A percentile compares a stretch with the other conserved stretches of the same genome.
Evolutionary conservation across 2,113 vertebrate genomes (phyloP).

Genomic region (Erinaceus europaeus): DNA sequence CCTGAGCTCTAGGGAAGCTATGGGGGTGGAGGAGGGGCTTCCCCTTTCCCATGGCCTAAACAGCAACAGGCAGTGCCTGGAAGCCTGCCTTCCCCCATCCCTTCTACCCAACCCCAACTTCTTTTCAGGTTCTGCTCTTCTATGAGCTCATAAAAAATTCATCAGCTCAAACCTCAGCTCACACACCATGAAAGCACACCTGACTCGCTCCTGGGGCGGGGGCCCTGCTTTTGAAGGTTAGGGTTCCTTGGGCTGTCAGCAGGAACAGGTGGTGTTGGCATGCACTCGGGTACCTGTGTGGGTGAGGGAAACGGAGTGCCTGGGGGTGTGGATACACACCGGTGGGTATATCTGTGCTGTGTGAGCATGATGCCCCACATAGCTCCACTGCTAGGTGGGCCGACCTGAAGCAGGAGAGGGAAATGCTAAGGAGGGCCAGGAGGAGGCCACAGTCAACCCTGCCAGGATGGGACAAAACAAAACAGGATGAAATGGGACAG

Average conservation of each 20-base stretch:
- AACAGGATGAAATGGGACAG: too few relatives aligned
- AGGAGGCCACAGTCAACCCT: too few relatives aligned
- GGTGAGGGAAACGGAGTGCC: background rate
- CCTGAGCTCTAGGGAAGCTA: background rate
- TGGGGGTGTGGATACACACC: background rate
- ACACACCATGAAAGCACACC: conserved; percentile 19
- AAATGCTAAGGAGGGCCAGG: background rate
- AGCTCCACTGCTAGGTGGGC: background rate
- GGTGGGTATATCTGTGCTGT: background rate
- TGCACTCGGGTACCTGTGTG: background rate
- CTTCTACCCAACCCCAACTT: background rate
- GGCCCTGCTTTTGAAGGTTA: conserved; percentile 61
- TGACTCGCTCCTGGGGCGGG: background rate
- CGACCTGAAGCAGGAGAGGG: background rate
- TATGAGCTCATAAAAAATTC: conserved; percentile 64
- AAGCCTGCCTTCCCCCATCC: background rate
- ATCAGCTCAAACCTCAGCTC: conserved; percentile 62
- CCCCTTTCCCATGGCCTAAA: background rate
- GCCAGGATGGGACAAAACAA: too few relatives aligned
- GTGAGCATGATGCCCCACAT: background rate
- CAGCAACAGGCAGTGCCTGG: background rate
- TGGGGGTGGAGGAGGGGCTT: background rate
- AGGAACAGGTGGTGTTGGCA: background rate
- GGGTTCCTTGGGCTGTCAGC: background rate
- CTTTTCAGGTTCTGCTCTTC: conserved; percentile 49